phyloP scores from a whole-genome alignment of 2,113 vertebrate genomes.

The Papio anubis region DNA sequence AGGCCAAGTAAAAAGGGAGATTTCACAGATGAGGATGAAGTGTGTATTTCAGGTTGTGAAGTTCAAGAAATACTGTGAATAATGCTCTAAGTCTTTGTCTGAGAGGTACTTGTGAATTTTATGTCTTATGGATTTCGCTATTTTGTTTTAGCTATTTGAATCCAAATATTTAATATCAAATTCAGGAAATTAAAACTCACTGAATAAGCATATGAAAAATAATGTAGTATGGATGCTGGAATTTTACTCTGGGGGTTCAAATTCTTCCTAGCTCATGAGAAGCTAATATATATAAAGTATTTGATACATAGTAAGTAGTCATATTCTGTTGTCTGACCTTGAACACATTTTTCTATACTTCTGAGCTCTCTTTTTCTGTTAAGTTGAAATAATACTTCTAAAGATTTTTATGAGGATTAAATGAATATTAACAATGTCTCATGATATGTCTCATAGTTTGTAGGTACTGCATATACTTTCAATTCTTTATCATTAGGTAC shows the following conservation, averaged over 20 bases:
- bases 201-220: neutral
- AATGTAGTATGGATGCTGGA: neutral
- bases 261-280: neutral
- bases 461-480: neutral
- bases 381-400: neutral
- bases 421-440: neutral
- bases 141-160: neutral
- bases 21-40: neutral
- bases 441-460: neutral
- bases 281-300: neutral
- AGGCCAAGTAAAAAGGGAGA: neutral
- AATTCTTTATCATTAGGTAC: neutral
- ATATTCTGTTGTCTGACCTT: neutral
- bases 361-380: neutral
- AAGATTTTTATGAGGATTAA: neutral
- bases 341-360: neutral
- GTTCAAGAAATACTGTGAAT: neutral
- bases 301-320: neutral
- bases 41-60: neutral
- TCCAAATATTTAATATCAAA: constrained; percentile 13
- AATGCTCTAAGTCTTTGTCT: neutral
- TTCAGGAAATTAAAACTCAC: neutral
- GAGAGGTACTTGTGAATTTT: neutral
- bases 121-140: neutral
- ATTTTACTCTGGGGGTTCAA: neutral